Evolutionary conservation across 37 sponge, comb jelly and placozoan genomes (phyloP).

Genomic region (Theonella swinhoei): DNA sequence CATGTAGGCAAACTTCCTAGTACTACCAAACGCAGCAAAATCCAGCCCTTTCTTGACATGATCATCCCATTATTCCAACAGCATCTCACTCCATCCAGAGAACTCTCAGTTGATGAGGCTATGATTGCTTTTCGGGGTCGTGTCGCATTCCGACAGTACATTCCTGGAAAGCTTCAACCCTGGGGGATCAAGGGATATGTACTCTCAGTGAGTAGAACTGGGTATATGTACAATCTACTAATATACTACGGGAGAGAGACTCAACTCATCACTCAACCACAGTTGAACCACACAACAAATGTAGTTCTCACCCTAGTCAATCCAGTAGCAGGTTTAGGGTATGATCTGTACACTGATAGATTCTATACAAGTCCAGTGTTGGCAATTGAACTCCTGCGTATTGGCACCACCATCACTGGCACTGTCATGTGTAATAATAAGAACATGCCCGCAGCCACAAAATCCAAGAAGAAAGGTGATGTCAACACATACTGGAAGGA

Average conservation of each 20-base stretch:
- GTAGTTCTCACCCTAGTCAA: background rate
- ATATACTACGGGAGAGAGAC: slow-evolving; percentile 1
- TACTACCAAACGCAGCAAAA: background rate
- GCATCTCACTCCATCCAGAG: background rate
- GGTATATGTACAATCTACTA: background rate
- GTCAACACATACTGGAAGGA: background rate
- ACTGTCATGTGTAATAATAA: background rate
- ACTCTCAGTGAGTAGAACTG: background rate
- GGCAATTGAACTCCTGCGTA: background rate
- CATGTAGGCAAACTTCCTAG: background rate
- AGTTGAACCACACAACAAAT: background rate
- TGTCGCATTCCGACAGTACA: background rate
- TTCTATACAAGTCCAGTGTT: background rate
- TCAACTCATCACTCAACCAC: background rate
- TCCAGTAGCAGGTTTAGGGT: background rate
- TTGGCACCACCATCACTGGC: background rate
- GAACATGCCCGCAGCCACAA: background rate
- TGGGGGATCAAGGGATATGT: slow-evolving; percentile 10
- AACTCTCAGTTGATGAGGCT: background rate
- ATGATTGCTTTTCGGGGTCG: slow-evolving; percentile 1
- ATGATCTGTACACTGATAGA: slow-evolving; percentile 5
- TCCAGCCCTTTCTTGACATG: background rate
- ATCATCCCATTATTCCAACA: background rate
- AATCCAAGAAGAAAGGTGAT: background rate
- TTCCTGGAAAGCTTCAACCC: background rate